phyloP scores from a whole-genome alignment of 2,113 vertebrate genomes.

The Gobius niger region DNA sequence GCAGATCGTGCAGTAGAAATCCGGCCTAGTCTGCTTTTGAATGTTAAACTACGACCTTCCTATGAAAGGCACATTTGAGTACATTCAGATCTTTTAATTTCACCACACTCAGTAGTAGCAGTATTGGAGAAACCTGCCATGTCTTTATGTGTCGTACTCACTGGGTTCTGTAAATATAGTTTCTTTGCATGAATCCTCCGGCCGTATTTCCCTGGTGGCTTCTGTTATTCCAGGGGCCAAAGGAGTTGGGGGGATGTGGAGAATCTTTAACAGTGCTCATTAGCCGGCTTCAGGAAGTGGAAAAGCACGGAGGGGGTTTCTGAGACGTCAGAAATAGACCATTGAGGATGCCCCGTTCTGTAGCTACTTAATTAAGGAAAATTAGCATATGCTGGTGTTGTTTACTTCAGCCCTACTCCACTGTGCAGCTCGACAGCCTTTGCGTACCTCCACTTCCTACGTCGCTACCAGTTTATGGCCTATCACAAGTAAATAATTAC shows the following conservation, averaged over 20 bases:
- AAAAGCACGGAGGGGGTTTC: slow-evolving; percentile 15
- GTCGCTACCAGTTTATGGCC: background rate
- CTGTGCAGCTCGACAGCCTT: background rate
- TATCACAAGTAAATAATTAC: background rate
- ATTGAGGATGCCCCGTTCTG: slow-evolving; percentile 1
- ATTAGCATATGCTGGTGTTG: slow-evolving; percentile 21
- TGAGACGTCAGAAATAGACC: slow-evolving; percentile 18
- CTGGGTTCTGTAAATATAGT: slow-evolving; percentile 18
- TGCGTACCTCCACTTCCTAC: background rate
- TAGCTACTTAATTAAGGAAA: slow-evolving; percentile 21
- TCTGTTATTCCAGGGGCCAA: slow-evolving; percentile 22
- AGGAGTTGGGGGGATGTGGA: background rate
- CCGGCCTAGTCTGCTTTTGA: no score
- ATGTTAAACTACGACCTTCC: slow-evolving; percentile 14
- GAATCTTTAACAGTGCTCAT: slow-evolving; percentile 38
- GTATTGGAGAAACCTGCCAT: slow-evolving; percentile 12
- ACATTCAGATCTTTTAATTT: slow-evolving; percentile 23
- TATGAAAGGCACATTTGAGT: slow-evolving; percentile 26
- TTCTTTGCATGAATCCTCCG: slow-evolving; percentile 29
- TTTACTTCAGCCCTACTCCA: slow-evolving; percentile 1
- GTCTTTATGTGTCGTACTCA: slow-evolving; percentile 17
- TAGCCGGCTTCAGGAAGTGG: slow-evolving; percentile 31
- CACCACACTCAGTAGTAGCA: slow-evolving; percentile 3
- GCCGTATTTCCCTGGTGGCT: slow-evolving; percentile 15
- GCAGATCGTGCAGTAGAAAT: no score